Conservation (phyloP, 2,888 invertebrate species). For the Ligdia adustata region DNA sequence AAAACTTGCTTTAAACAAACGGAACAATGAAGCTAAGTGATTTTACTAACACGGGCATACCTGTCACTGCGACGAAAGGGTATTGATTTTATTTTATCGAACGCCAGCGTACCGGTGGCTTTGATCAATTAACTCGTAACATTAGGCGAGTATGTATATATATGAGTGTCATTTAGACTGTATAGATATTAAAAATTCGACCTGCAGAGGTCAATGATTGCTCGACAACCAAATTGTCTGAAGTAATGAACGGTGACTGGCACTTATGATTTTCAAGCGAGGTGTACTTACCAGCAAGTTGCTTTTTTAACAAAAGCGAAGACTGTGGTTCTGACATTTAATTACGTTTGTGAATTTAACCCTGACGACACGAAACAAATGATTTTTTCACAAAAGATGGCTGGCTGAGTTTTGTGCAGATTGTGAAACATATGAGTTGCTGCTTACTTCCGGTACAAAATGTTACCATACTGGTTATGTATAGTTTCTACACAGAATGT, state of each 20-base stretch:
- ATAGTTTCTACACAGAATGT: not conserved
- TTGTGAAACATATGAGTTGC: constrained; percentile 82
- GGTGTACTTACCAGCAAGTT: constrained; percentile 93
- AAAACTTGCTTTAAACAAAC: constrained; percentile 59
- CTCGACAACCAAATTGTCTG: constrained; percentile 60
- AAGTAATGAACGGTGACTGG: constrained; percentile 60
- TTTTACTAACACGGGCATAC: constrained; percentile 61
- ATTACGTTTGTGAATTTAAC: constrained; percentile 92
- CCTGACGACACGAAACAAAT: constrained; percentile 89
- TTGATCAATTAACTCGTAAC: constrained; percentile 13
- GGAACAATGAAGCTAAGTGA: constrained; percentile 42
- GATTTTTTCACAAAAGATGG: constrained; percentile 89
- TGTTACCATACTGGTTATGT: constrained; percentile 51
- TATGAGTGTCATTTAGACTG: constrained; percentile 38
- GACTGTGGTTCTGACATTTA: constrained; percentile 98
- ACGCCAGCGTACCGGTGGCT: constrained; percentile 20
- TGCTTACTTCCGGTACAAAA: constrained; percentile 70
- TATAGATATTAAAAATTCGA: constrained; percentile 72
- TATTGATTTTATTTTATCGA: constrained; percentile 73
- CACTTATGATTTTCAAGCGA: constrained; percentile 47
- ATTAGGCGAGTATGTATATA: constrained; percentile 8
- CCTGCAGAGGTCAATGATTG: constrained; percentile 82
- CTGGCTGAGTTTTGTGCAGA: constrained; percentile 85
- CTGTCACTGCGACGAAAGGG: constrained; percentile 61
- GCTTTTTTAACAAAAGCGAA: constrained; percentile 96